Percentiles rank a stretch among this genome's conserved stretches.
Conservation (phyloP, 2,797 vertebrate species). For the Danio albolineatus region DNA sequence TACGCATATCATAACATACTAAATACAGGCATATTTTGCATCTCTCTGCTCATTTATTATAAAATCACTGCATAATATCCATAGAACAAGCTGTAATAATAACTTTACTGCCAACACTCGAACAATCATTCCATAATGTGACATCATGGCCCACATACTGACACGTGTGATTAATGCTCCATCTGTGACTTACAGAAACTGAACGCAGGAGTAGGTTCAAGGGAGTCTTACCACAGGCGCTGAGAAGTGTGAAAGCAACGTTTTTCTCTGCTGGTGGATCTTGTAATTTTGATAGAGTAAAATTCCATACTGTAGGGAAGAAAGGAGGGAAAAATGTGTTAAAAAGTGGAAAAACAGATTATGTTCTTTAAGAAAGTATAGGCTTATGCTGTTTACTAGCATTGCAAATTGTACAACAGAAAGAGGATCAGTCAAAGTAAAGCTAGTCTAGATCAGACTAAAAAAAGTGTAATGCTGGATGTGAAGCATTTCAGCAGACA, state of each 20-base stretch:
- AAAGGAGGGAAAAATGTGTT: background rate
- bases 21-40: background rate
- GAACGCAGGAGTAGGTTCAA: background rate
- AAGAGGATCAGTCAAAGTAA: no score
- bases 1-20: background rate
- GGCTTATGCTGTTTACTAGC: no score
- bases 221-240: slow-evolving; percentile 88
- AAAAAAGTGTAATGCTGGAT: no score
- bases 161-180: slow-evolving; percentile 46
- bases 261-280: slow-evolving; percentile 91
- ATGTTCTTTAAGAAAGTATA: background rate
- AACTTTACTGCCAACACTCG: slow-evolving; percentile 25
- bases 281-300: slow-evolving; percentile 95
- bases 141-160: slow-evolving; percentile 40
- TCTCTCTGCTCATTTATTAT: background rate
- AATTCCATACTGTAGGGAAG: slow-evolving; percentile 86
- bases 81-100: slow-evolving; percentile 39
- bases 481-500: no score
- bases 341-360: background rate
- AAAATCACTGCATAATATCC: slow-evolving; percentile 29
- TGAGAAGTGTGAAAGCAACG: slow-evolving; percentile 85
- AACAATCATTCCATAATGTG: slow-evolving; percentile 44
- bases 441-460: no score
- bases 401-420: no score
- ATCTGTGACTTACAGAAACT: slow-evolving; percentile 29